Evolutionary conservation across 2,888 invertebrate species (phyloP), one percentile per base, ranked within the genome.

Genomic region (Eristalis tenax): DNA sequence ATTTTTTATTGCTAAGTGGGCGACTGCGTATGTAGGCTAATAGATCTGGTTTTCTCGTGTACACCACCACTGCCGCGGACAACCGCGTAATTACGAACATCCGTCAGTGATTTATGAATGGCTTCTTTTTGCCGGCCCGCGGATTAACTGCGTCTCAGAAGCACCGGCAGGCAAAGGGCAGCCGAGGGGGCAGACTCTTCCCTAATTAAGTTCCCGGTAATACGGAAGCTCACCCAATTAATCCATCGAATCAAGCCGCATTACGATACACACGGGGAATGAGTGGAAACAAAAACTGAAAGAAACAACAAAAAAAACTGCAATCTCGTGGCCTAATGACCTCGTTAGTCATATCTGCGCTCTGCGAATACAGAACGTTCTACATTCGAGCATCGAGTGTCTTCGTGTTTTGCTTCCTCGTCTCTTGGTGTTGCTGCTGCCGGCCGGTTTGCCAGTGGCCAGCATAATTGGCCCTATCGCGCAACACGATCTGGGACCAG

Each of bases 1-100:
- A 32, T 15, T 74, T 74, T 74, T 74, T 64, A 64, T 74, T 64
- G 43, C 64, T 56, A 74, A 74, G 64, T 74, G 74, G 74, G 65
- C 50, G 74, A 65, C 32, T 74, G 74, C 56, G 64, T 74, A 74
- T 65, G 64, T 65, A 74, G 74, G 74, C 64, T 74, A 74, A 74
- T 65, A 74, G 64, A 65, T 35, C 50, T 64, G 35, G 74, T 64
- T 74, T 56, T 64, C 26, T 74, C 56, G 64, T 74, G 64, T 23
- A 64, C 35, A 32, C 32, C 23, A 4, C 35, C 35, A 32, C 32
- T n/a, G 13, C 35, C 13, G 13, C 35, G 13, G 32, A 50, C 35
- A 50, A 64, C 35, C 74, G 35, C 64, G 56, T 74, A 74, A 74
- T 65, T 56, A 57, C 18, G 50, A 18, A 50, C 65, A 65, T 56